A percentile compares a stretch with the other conserved stretches of the same genome.
phyloP scores from a whole-genome alignment of 2,888 invertebrate species.

The Lochmaea capreae region DNA sequence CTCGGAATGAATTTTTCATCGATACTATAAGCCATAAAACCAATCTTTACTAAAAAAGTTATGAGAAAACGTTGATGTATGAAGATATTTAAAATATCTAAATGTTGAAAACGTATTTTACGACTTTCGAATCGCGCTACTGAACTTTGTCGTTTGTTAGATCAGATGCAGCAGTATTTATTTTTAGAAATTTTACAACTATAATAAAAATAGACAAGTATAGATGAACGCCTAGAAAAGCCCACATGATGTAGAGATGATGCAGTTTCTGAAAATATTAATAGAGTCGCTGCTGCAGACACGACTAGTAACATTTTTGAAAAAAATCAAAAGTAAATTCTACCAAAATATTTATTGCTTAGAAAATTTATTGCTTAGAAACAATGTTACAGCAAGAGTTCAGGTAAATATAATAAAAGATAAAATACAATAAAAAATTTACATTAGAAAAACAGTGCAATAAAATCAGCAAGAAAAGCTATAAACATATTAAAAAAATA shows the following conservation, averaged over 20 bases:
- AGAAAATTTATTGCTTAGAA: too few relatives aligned
- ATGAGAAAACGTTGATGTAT: neutral
- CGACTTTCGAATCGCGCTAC: slow-evolving; percentile 19
- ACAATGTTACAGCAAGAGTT: too few relatives aligned
- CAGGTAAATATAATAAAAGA: too few relatives aligned
- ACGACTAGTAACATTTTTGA: neutral
- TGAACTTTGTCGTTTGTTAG: neutral
- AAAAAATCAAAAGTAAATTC: too few relatives aligned
- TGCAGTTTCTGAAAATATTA: neutral
- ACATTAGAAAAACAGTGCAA: too few relatives aligned
- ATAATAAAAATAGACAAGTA: slow-evolving; percentile 31
- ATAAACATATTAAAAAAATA: too few relatives aligned
- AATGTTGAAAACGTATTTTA: slow-evolving; percentile 7
- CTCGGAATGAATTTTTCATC: too few relatives aligned
- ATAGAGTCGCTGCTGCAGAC: neutral
- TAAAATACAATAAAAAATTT: too few relatives aligned
- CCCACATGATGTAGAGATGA: slow-evolving; percentile 30
- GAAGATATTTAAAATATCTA: slow-evolving; percentile 3
- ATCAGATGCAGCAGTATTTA: slow-evolving; percentile 12
- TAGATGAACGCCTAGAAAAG: slow-evolving; percentile 22
- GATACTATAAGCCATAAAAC: too few relatives aligned
- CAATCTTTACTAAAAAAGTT: neutral
- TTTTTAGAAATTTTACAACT: slow-evolving; percentile 39
- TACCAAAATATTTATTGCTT: too few relatives aligned
- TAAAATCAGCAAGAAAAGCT: too few relatives aligned